Evolutionary conservation across 1,140 invertebrate genomes (phyloP), one percentile per base, ranked within the genome.

Genomic region (Apis florea): DNA sequence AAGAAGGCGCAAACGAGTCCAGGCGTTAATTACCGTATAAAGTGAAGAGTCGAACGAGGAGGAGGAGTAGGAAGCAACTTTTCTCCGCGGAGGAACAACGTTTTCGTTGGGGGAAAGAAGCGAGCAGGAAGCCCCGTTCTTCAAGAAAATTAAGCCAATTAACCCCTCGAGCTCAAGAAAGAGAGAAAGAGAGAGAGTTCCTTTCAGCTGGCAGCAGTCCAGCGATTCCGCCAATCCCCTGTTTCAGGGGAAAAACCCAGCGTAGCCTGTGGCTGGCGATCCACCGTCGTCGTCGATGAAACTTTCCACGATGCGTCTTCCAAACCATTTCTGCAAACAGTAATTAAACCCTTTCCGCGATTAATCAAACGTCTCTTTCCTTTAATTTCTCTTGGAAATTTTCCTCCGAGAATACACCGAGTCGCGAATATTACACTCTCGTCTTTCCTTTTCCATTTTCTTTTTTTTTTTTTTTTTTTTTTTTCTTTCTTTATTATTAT

Each of bases 71-170:
- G 74, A 56, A 61, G 53, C 53, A 26, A 66, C 47, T 74, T 49
- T 26, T 13, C 9, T 6, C 47, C 12, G 15, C 26, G 26, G 59
- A n/a, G 47, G 51, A 67, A 66, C 54, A 81, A 81, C 79, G 73
- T 81, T 81, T 68, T 74, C 54, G 61, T 58, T 9, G 58, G 31
- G 11, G n/a, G 72, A 64, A 68, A 80, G 59, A 80, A 75, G 26
- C 47, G 19, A 49, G 9, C 70, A 31, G 70, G 40, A 56, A 67
- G 64, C n/a, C 72, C n/a, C 63, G 53, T 67, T 66, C 79, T 75
- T 31, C 71, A 59, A 67, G 79, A 49, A 81, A 81, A 81, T 81
- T 81, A 73, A 81, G 71, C 70, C 79, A 75, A 81, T 75, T 81
- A 81, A 81, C 71, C 63, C 63, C 51, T 75, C 63, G 71, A 54